These are phyloP conservation scores for Fregata magnificens DNA, from an alignment of 2,113 vertebrate species.

Conservation along the genomic window DNA sequence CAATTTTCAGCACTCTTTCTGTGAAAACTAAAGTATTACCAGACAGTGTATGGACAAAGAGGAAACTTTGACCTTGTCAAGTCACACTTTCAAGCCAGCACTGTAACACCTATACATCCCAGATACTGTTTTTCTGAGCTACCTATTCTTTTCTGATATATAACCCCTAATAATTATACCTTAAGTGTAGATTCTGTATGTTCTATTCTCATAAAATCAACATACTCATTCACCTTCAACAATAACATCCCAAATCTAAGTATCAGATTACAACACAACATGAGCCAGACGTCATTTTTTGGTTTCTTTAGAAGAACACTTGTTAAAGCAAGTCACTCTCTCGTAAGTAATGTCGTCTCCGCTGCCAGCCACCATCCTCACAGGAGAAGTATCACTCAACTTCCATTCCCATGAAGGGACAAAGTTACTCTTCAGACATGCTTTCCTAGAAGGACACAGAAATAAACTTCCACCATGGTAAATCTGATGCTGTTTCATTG, in stretches of 20 bases:
- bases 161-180: background rate
- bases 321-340: background rate
- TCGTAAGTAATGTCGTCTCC: background rate
- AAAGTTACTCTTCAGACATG: background rate
- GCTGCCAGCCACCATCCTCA: background rate
- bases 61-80: background rate
- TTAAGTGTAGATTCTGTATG: background rate
- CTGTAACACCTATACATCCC: background rate
- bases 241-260: background rate
- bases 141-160: background rate
- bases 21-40: background rate
- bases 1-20: background rate
- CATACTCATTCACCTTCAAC: background rate
- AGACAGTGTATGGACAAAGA: rapidly evolving
- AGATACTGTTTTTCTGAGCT: background rate
- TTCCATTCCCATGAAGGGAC: background rate
- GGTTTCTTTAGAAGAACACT: background rate
- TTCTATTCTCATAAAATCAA: background rate
- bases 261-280: background rate
- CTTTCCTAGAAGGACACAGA: background rate
- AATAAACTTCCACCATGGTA: background rate
- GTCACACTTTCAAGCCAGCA: background rate
- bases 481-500: background rate
- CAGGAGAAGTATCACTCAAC: background rate
- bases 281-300: background rate